phyloP scores from a whole-genome alignment of 2,888 invertebrate species.

The Perizoma flavofasciatum region DNA sequence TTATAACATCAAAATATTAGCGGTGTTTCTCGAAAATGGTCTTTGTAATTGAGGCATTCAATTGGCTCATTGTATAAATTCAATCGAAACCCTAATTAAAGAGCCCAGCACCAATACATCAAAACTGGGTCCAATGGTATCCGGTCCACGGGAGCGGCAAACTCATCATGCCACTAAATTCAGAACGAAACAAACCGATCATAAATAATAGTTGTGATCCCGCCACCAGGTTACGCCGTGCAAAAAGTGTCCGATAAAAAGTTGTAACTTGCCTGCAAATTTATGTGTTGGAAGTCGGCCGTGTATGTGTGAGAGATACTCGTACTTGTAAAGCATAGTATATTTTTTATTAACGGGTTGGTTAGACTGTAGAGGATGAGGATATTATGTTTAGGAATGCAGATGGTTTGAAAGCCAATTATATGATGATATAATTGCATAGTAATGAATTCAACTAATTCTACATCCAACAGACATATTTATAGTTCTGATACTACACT shows the following conservation, averaged over 20 bases:
- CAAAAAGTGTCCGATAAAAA: conserved; percentile 56
- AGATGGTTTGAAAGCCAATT: conserved; percentile 17
- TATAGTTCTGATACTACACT: no score
- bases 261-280: conserved; percentile 37
- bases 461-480: no score
- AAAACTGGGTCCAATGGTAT: conserved; percentile 36
- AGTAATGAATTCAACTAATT: no score
- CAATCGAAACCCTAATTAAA: conserved; percentile 27
- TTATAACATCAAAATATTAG: no score
- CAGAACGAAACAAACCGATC: conserved; percentile 70
- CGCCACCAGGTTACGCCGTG: conserved; percentile 69
- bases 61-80: conserved; percentile 9
- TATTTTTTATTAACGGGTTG: conserved; percentile 1
- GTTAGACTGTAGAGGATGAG: conserved; percentile 2
- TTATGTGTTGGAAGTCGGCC: conserved; percentile 20
- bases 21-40: no score
- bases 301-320: conserved; percentile 22
- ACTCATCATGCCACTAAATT: conserved; percentile 69
- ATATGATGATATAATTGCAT: conserved; percentile 5
- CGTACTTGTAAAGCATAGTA: conserved; percentile 13
- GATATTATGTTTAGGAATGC: conserved; percentile 27
- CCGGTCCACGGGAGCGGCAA: conserved; percentile 41
- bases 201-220: conserved; percentile 72
- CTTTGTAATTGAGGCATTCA: no score
- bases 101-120: conserved; percentile 24